Conservation (phyloP, 1,140 invertebrate species). For the Drosophila tsacasi region DNA sequence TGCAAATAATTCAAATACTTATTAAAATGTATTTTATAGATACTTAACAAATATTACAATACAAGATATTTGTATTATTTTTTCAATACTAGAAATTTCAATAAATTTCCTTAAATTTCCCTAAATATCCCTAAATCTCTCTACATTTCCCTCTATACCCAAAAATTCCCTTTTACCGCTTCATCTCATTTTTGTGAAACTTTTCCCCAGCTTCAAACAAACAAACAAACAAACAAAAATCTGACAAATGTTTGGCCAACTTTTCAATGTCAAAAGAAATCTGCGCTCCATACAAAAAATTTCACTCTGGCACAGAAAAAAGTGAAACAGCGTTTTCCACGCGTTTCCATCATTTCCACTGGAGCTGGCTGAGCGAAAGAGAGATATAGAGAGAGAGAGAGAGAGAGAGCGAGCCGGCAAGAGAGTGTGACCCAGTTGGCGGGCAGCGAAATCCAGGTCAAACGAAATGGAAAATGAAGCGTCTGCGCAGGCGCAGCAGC, state of each 20-base stretch:
- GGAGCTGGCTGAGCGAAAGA: neutral
- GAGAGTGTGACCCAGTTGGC: conserved; percentile 70
- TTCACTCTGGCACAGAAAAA: conserved; percentile 77
- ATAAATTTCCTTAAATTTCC: no score
- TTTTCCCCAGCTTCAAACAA: conserved; percentile 1
- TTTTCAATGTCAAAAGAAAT: conserved; percentile 80
- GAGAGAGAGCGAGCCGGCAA: conserved; percentile 9
- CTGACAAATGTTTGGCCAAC: conserved; percentile 61
- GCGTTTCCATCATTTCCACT: conserved; percentile 55
- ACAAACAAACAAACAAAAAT: neutral
- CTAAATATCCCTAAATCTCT: no score
- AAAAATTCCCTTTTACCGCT: no score
- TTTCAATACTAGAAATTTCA: neutral
- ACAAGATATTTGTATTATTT: no score
- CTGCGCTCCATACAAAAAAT: conserved; percentile 51
- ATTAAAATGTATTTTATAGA: neutral
- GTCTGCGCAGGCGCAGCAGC: conserved; percentile 37
- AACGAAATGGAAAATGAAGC: conserved; percentile 84
- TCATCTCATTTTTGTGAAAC: neutral
- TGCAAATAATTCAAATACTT: neutral
- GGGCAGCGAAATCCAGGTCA: conserved; percentile 78
- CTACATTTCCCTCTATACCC: neutral
- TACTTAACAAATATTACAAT: neutral
- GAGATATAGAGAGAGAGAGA: neutral
- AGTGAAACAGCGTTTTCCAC: conserved; percentile 74